Conservation (phyloP, 2,888 invertebrate genomes). For the Drosophila buzzatii region DNA sequence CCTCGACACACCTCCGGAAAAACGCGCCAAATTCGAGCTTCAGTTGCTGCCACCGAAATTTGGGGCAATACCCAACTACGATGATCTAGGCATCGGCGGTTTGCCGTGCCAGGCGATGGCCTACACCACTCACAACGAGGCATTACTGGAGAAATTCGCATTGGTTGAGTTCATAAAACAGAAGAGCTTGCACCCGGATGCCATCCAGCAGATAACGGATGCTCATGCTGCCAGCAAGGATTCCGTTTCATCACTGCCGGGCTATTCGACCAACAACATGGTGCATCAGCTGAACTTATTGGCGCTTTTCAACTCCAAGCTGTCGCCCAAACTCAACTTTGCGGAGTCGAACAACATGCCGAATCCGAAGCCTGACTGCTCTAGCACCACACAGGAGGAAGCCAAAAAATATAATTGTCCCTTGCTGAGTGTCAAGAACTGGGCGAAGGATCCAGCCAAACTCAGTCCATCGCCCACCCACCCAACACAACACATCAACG, state of each 20-base stretch:
- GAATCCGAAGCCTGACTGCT: slow-evolving; percentile 30
- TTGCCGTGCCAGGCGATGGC: slow-evolving; percentile 72
- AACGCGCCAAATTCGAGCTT: slow-evolving; percentile 80
- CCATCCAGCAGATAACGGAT: slow-evolving; percentile 77
- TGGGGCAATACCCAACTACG: slow-evolving; percentile 69
- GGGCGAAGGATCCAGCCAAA: slow-evolving; percentile 80
- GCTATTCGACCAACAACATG: slow-evolving; percentile 85
- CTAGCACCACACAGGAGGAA: slow-evolving; percentile 30
- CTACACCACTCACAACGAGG: slow-evolving; percentile 75
- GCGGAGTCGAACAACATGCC: slow-evolving; percentile 18
- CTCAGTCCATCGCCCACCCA: slow-evolving; percentile 24
- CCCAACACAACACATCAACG: slow-evolving; percentile 55
- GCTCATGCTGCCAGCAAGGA: slow-evolving; percentile 15
- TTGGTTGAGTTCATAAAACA: slow-evolving; percentile 77
- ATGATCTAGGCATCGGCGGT: slow-evolving; percentile 78
- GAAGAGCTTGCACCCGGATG: slow-evolving; percentile 63
- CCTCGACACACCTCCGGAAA: slow-evolving; percentile 79
- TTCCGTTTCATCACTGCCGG: slow-evolving; percentile 84
- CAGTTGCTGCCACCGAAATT: slow-evolving; percentile 73
- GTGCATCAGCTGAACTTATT: slow-evolving; percentile 87
- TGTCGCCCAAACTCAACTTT: slow-evolving; percentile 56
- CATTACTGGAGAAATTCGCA: slow-evolving; percentile 80
- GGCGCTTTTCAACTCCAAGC: slow-evolving; percentile 86
- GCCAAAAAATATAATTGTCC: slow-evolving; percentile 57
- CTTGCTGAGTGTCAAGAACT: slow-evolving; percentile 82